Percentiles rank a stretch among this genome's conserved stretches.
Conservation (phyloP, 2,888 invertebrate species). For the Lithodes maja region DNA sequence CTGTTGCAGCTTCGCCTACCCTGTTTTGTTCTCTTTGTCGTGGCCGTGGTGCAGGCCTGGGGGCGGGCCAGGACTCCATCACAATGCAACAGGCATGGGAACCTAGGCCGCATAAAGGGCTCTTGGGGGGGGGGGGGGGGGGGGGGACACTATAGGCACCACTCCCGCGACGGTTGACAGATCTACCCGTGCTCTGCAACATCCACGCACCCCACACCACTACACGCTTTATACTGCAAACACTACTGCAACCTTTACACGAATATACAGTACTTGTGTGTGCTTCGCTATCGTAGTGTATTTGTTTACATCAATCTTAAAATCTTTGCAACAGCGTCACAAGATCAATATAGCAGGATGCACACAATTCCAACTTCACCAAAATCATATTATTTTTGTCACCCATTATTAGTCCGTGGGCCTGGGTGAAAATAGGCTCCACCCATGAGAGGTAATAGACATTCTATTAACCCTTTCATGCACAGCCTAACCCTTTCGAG, state of each 20-base stretch:
- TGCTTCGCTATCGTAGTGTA: too few relatives aligned
- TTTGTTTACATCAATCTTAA: too few relatives aligned
- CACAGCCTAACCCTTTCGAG: too few relatives aligned
- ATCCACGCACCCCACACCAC: too few relatives aligned
- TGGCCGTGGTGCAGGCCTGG: slow-evolving; percentile 19
- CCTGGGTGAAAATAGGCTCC: too few relatives aligned
- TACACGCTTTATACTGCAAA: not conserved
- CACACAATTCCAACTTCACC: too few relatives aligned
- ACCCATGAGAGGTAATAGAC: too few relatives aligned
- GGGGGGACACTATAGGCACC: slow-evolving; percentile 18
- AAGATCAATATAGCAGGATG: too few relatives aligned
- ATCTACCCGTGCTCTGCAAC: not conserved
- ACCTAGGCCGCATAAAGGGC: slow-evolving; percentile 1
- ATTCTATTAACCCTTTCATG: too few relatives aligned
- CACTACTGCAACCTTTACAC: not conserved
- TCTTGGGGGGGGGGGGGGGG: not conserved
- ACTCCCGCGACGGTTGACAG: slow-evolving; percentile 23
- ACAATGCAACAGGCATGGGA: slow-evolving; percentile 36
- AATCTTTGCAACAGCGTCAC: too few relatives aligned
- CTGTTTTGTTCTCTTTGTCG: slow-evolving; percentile 38
- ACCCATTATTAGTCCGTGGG: too few relatives aligned
- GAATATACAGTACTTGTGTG: not conserved
- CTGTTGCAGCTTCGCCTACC: slow-evolving; percentile 25
- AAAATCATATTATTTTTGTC: too few relatives aligned
- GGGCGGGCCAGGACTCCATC: slow-evolving; percentile 7